Evolutionary conservation across 2,113 vertebrate genomes (phyloP), one percentile per base, ranked within the genome.

Genomic region (Danionella cerebrum): DNA sequence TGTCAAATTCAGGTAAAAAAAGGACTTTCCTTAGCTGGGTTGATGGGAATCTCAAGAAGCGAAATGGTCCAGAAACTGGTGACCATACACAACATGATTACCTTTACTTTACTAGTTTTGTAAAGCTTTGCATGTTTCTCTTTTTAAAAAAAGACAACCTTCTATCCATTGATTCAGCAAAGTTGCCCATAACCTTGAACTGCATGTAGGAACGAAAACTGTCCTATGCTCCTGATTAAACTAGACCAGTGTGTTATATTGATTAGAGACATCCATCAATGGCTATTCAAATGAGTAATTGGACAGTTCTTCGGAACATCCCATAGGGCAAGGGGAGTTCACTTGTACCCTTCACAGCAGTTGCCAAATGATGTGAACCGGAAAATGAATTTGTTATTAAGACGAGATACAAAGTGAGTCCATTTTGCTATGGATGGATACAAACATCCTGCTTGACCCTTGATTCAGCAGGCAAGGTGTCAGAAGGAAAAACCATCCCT

Each of bases 231-330:
- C 57, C 14, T 14, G 42, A 63, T 63, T 63, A 33, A 36, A 48
- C 44, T 10, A 2, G 13, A 64, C 24, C 12, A n/a, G 42, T 14
- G 16, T 6, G 66, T 68, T 33, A 35, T 50, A 70, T 67, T 14
- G 67, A 74, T 62, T 58, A 24, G 10, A 29, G 29, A 41, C 62
- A 51, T 18, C 35, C 14, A 31, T 51, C 52, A 54, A 72, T 36
- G 27, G 31, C 18, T 5, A 35, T 67, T 44, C 41, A 42, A 67
- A 63, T 64, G 63, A 71, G 51, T 71, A 73, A 70, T 64, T 47
- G 47, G 55, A 68, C 14, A 36, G 45, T 14, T 22, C 54, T 38
- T 24, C 24, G 4, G 38, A 22, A 55, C 31, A 73, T 4, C 57
- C 60, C 60, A 48, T 64, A 22, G 42, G 29, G 18, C 42, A 33